Base-by-base conservation (phyloP, 2,888 invertebrate species). In the Lithophane leautieri region DNA sequence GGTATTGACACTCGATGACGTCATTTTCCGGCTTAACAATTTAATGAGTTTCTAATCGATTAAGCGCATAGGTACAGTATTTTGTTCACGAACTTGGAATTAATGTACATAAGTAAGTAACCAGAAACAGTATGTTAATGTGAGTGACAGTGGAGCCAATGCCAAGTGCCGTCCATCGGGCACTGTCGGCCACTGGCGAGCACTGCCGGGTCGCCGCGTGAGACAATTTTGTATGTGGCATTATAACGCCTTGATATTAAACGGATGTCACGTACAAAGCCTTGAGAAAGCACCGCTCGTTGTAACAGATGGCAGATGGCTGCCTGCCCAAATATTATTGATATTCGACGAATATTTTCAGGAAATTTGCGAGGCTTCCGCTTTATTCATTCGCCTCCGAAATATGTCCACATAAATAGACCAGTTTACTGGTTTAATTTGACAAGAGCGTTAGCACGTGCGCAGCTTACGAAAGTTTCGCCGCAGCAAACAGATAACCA, bases 201-300 rank as follows among this genome's bases (percentile, higher is more conserved):
- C 82, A 85, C 80, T 86, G 86, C 81, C 84, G 86, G 86, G 86
- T 86, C 71, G 76, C 67, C 62, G 78, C 92, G 93, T 93, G 93
- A 91, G 87, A 92, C 90, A 88, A 92, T 92, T 92, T 90, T 88
- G 87, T 91, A 90, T 90, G 82, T 90, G 82, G 90, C 83, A n/a
- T 82, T 81, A 62, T 22, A 87, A 87, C 87, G 88, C 83, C 85
- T 89, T 86, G 82, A 89, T 90, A 91, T 89, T 88, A 86, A 91
- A 89, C 93, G 94, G 94, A 94, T 92, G 93, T 94, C 94, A 94
- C 94, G 94, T 94, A 90, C 89, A 66, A 78, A 86, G 81, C 86
- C 83, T 87, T 89, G 88, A 89, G 91, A 91, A 92, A 92, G 90
- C 84, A 84, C 88, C 89, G 89, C 87, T 84, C 83, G 71, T 72